Conservation (phyloP, 2,888 invertebrate species). For the Heliconius ethilla region DNA sequence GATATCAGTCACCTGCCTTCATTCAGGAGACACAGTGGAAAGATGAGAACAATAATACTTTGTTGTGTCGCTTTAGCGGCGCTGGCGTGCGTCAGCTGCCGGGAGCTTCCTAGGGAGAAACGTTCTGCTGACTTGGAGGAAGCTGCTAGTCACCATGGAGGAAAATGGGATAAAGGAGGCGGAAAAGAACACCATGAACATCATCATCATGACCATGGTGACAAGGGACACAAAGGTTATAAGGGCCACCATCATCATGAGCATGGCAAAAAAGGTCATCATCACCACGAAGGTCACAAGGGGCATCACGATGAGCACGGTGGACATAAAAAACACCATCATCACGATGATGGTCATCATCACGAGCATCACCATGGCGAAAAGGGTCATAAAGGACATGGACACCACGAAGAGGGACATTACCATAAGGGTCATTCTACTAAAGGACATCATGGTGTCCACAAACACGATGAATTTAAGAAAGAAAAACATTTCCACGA, state of each 20-base stretch:
- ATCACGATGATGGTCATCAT: slow-evolving; percentile 85
- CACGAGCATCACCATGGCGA: slow-evolving; percentile 85
- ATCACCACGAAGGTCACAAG: slow-evolving; percentile 85
- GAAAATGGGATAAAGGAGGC: slow-evolving; percentile 84
- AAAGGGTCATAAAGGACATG: slow-evolving; percentile 84
- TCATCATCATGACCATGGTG: slow-evolving; percentile 85
- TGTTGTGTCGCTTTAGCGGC: slow-evolving; percentile 62
- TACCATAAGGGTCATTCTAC: slow-evolving; percentile 93
- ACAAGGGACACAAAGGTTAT: slow-evolving; percentile 89
- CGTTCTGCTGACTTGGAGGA: slow-evolving; percentile 78
- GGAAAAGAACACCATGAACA: slow-evolving; percentile 85
- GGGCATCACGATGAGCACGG: slow-evolving; percentile 84
- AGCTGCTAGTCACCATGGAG: slow-evolving; percentile 70
- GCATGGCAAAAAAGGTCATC: slow-evolving; percentile 88
- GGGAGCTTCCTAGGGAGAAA: slow-evolving; percentile 64
- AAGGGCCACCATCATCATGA: slow-evolving; percentile 83
- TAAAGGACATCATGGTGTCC: slow-evolving; percentile 92
- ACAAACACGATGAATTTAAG: slow-evolving; percentile 92
- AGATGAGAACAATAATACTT: slow-evolving; percentile 69
- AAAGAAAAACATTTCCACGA: slow-evolving; percentile 94
- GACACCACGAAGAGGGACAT: slow-evolving; percentile 82
- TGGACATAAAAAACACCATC: slow-evolving; percentile 85
- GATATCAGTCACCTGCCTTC: slow-evolving; percentile 68
- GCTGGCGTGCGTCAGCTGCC: slow-evolving; percentile 71
- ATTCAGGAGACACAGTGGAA: slow-evolving; percentile 61